Evolutionary conservation across 2,888 invertebrate species (phyloP).

Genomic region (Metopia argyrocephala): DNA sequence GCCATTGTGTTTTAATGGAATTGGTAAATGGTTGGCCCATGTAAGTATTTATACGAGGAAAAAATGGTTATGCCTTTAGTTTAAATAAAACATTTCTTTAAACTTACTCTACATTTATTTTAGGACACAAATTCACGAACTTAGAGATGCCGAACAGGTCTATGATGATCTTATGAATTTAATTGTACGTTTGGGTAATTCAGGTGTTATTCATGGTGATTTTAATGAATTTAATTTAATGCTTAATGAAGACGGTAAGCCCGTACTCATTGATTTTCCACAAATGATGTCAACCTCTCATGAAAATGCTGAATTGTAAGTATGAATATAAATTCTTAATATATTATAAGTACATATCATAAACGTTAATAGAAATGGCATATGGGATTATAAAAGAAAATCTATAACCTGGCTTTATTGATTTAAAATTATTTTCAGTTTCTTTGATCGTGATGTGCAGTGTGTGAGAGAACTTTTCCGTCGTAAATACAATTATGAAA

Average conservation of each 20-base stretch:
- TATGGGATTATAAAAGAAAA: no score
- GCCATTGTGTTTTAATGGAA: slow-evolving; percentile 98
- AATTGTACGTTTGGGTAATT: slow-evolving; percentile 92
- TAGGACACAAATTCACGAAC: slow-evolving; percentile 83
- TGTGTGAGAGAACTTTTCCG: slow-evolving; percentile 95
- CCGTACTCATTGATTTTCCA: slow-evolving; percentile 97
- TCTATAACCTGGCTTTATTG: no score
- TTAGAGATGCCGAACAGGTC: slow-evolving; percentile 85
- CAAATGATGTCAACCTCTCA: slow-evolving; percentile 99
- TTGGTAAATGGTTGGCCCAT: slow-evolving; percentile 89
- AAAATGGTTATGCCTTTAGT: no score
- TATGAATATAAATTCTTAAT: not conserved
- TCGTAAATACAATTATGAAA: slow-evolving; percentile 92
- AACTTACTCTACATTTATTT: no score
- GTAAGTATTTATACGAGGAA: slow-evolving; percentile 79
- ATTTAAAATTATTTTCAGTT: slow-evolving; percentile 82
- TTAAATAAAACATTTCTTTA: not conserved
- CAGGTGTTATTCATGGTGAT: slow-evolving; percentile 98
- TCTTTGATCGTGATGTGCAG: slow-evolving; percentile 96
- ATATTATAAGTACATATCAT: no score
- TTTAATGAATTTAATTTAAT: slow-evolving; percentile 99
- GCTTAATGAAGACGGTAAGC: slow-evolving; percentile 87
- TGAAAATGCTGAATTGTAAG: slow-evolving; percentile 91
- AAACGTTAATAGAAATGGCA: no score
- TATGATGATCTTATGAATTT: slow-evolving; percentile 97